Evolutionary conservation across 2,797 vertebrate genomes (phyloP).

Genomic region (Myiotriccus ornatus): DNA sequence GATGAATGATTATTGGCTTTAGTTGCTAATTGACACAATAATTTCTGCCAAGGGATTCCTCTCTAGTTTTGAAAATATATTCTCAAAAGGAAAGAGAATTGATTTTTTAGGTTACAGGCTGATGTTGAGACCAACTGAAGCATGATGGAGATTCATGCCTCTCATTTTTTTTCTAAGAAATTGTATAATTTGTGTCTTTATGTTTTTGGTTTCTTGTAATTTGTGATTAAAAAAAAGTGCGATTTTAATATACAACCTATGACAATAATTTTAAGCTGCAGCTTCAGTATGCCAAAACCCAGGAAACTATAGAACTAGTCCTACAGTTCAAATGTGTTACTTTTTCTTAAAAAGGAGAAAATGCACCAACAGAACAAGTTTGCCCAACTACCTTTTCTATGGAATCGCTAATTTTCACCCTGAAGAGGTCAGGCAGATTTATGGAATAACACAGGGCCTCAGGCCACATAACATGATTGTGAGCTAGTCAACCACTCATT

Average conservation of each 20-base stretch:
- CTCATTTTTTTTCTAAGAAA: background rate
- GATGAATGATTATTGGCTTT: slow-evolving; percentile 52
- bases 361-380: background rate
- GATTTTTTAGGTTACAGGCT: slow-evolving; percentile 3
- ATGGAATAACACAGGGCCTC: slow-evolving; percentile 50
- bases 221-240: background rate
- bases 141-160: background rate
- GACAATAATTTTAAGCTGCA: background rate
- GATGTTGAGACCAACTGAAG: background rate
- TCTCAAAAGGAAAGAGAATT: slow-evolving; percentile 14
- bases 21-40: slow-evolving; percentile 47
- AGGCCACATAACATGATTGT: slow-evolving; percentile 66
- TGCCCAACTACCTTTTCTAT: background rate
- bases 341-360: background rate
- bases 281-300: background rate
- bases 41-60: slow-evolving; percentile 29
- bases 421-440: slow-evolving; percentile 64
- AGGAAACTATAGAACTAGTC: background rate
- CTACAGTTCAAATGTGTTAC: background rate
- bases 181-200: background rate
- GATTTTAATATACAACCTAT: background rate
- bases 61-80: slow-evolving; percentile 31
- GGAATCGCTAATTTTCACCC: background rate
- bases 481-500: slow-evolving; percentile 71
- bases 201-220: background rate